Conservation (phyloP, 1,140 invertebrate genomes). For the Caenorhabditis remanei region DNA sequence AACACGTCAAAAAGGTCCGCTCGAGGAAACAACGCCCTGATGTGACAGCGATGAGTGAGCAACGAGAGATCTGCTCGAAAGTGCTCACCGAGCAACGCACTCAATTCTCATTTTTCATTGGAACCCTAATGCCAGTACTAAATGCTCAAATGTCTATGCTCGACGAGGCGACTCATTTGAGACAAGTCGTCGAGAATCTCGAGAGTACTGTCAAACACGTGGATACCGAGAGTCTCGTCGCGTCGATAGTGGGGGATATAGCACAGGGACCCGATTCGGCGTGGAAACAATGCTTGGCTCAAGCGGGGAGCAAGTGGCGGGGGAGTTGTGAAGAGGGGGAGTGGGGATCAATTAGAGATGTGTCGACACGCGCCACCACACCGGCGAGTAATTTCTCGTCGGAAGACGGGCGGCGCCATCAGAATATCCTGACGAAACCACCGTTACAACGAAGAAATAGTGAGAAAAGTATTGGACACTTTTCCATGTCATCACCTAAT, state of each 20-base stretch:
- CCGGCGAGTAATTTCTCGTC: conserved; percentile 31
- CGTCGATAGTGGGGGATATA: conserved; percentile 53
- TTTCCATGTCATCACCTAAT: conserved; percentile 11
- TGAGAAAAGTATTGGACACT: conserved; percentile 43
- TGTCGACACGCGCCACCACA: conserved; percentile 7
- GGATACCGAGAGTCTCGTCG: conserved; percentile 37
- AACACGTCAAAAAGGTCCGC: conserved; percentile 62
- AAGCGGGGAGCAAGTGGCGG: conserved; percentile 20
- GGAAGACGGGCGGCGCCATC: conserved; percentile 7
- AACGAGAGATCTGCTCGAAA: conserved; percentile 54
- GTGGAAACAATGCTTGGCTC: conserved; percentile 55
- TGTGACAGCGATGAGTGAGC: conserved; percentile 8
- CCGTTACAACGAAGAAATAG: conserved; percentile 23
- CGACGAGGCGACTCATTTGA: conserved; percentile 59
- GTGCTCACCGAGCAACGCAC: conserved; percentile 55
- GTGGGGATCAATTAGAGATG: conserved; percentile 12
- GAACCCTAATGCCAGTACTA: conserved; percentile 50
- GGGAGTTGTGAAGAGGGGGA: conserved; percentile 14
- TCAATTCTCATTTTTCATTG: conserved; percentile 60
- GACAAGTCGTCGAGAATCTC: conserved; percentile 54
- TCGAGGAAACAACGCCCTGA: conserved; percentile 56
- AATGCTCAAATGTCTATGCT: conserved; percentile 57
- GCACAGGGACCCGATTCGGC: conserved; percentile 51
- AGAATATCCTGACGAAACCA: not conserved
- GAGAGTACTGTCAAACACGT: conserved; percentile 59